These are phyloP conservation scores for Axis porcinus DNA, from an alignment of 2,113 vertebrate genomes.

Conservation along the genomic window DNA sequence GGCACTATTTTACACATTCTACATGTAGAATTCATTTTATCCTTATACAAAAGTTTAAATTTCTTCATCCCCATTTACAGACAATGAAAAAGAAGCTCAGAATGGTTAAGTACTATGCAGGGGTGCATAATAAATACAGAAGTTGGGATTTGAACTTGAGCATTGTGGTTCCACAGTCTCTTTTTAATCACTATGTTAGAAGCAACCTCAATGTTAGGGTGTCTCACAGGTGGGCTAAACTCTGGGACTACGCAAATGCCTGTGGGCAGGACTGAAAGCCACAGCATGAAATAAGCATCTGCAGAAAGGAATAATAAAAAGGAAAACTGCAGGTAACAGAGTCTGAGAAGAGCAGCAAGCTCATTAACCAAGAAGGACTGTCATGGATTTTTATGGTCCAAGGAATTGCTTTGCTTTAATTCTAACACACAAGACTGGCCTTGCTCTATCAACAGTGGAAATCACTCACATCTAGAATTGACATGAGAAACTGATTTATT, in stretches of 20 bases:
- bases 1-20: background rate
- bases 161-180: background rate
- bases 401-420: slow-evolving; percentile 12
- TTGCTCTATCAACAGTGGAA: slow-evolving; percentile 45
- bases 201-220: background rate
- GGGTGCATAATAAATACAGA: background rate
- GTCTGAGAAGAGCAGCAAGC: background rate
- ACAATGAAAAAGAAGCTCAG: background rate
- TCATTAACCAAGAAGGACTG: background rate
- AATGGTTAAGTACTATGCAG: background rate
- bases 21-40: background rate
- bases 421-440: background rate
- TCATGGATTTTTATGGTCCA: background rate
- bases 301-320: background rate
- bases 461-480: slow-evolving; percentile 60
- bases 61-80: background rate
- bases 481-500: slow-evolving; percentile 77
- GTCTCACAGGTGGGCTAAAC: background rate
- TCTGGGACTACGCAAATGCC: background rate
- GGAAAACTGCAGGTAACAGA: background rate
- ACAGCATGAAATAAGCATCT: background rate
- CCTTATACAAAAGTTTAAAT: background rate
- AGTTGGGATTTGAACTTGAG: background rate
- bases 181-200: background rate
- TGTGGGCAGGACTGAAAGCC: background rate